Conservation (phyloP, 2,797 vertebrate genomes). For the Valencia hispanica region DNA sequence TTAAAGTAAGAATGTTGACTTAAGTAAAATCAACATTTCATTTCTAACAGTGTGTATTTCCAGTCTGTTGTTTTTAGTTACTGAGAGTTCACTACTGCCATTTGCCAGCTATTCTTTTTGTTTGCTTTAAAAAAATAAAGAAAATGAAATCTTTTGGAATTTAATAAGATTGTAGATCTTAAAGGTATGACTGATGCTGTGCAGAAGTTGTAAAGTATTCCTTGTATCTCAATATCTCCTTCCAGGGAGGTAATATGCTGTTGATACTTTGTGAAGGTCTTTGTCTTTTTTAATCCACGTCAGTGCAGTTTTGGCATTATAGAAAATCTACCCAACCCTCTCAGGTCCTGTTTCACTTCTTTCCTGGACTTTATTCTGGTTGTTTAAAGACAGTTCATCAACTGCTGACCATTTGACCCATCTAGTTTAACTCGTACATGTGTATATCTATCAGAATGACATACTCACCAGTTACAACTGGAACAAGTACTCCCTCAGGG, state of each 20-base stretch:
- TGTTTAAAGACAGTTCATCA: background rate
- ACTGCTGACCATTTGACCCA: background rate
- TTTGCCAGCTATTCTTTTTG: too few species aligned
- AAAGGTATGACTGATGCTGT: background rate
- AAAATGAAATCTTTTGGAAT: too few species aligned
- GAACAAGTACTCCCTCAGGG: slow-evolving; percentile 6
- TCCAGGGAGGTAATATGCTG: background rate
- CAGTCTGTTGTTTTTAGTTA: too few species aligned
- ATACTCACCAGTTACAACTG: slow-evolving; percentile 33
- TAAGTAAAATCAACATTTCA: too few species aligned
- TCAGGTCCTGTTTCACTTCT: background rate
- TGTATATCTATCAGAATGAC: slow-evolving; percentile 17
- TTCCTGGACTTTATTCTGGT: background rate
- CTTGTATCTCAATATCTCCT: background rate
- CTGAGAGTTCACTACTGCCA: too few species aligned
- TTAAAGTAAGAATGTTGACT: too few species aligned
- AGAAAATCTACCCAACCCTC: background rate
- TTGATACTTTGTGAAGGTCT: background rate
- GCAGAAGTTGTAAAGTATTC: background rate
- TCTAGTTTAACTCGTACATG: background rate
- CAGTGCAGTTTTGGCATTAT: too few species aligned
- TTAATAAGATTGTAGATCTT: background rate
- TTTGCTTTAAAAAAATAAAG: too few species aligned
- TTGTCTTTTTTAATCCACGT: too few species aligned
- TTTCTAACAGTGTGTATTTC: too few species aligned